Percentiles rank a stretch among this genome's conserved stretches.
Evolutionary conservation across 2,797 vertebrate genomes (phyloP).

Genomic region (Apogon hyalosoma): DNA sequence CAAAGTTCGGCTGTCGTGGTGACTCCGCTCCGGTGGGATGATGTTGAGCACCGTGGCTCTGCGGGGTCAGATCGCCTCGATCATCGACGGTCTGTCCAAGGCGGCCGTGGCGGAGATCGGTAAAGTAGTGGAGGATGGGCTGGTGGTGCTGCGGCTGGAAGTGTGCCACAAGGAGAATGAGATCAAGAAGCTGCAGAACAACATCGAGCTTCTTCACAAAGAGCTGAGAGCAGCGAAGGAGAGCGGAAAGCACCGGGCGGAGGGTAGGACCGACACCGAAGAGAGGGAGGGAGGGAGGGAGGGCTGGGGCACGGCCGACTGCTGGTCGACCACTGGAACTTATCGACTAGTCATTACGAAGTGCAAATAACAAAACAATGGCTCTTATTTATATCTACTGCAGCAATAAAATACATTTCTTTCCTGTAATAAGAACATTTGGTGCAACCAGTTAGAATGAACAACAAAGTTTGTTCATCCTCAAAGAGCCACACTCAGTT

Average conservation of each 20-base stretch:
- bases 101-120: conserved; percentile 82
- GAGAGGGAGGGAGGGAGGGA: too few relatives aligned
- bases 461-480: too few relatives aligned
- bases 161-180: conserved; percentile 76
- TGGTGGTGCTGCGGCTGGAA: conserved; percentile 80
- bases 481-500: too few relatives aligned
- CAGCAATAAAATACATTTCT: too few relatives aligned
- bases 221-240: conserved; percentile 72
- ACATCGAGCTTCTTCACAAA: conserved; percentile 72
- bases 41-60: conserved; percentile 79
- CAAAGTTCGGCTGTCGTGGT: background rate
- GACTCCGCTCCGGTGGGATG: background rate
- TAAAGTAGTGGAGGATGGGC: conserved; percentile 81
- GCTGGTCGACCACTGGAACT: too few relatives aligned
- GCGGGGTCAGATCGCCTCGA: conserved; percentile 79
- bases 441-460: too few relatives aligned
- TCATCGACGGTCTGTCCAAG: conserved; percentile 80
- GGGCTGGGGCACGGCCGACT: too few relatives aligned
- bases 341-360: too few relatives aligned
- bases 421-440: too few relatives aligned
- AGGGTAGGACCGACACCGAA: background rate
- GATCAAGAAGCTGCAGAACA: conserved; percentile 76
- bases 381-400: too few relatives aligned
- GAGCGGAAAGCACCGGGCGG: conserved; percentile 1
- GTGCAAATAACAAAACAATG: too few relatives aligned